Evolutionary conservation across 2,113 vertebrate species (phyloP).

Genomic region (Esox niger): DNA sequence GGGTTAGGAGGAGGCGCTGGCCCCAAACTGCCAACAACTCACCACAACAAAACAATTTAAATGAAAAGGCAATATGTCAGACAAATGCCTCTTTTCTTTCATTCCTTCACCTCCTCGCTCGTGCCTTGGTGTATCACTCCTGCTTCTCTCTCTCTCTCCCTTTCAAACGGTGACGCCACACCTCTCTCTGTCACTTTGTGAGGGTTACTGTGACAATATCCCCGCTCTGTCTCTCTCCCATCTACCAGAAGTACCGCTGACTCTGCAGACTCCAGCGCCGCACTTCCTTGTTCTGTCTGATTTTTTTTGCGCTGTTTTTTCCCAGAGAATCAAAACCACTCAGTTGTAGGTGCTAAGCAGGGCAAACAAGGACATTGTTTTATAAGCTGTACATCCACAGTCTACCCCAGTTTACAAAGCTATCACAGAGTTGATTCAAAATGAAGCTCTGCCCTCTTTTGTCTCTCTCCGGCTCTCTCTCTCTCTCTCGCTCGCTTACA

Average conservation of each 20-base stretch:
- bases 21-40: slow-evolving; percentile 74
- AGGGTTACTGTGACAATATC: slow-evolving; percentile 57
- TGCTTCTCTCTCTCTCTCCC: slow-evolving; percentile 16
- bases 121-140: slow-evolving; percentile 3
- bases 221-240: slow-evolving; percentile 30
- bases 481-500: background rate
- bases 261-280: slow-evolving; percentile 52
- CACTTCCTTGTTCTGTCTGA: slow-evolving; percentile 63
- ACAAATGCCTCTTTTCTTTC: slow-evolving; percentile 51
- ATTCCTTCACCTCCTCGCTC: slow-evolving; percentile 33
- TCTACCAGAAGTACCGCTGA: slow-evolving; percentile 54
- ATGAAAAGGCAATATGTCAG: slow-evolving; percentile 65
- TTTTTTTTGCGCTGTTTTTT: slow-evolving; percentile 23
- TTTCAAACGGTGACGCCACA: slow-evolving; percentile 21
- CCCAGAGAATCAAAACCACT: background rate
- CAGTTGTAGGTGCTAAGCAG: slow-evolving; percentile 36
- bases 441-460: slow-evolving; percentile 2
- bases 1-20: slow-evolving; percentile 32
- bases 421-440: slow-evolving; percentile 37
- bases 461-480: background rate
- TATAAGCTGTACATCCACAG: slow-evolving; percentile 27
- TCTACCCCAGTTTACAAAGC: slow-evolving; percentile 49
- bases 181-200: slow-evolving; percentile 51
- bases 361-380: slow-evolving; percentile 65
- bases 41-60: slow-evolving; percentile 59